Conservation (phyloP, 2,888 invertebrate species). For the Steinernema carpocapsae region DNA sequence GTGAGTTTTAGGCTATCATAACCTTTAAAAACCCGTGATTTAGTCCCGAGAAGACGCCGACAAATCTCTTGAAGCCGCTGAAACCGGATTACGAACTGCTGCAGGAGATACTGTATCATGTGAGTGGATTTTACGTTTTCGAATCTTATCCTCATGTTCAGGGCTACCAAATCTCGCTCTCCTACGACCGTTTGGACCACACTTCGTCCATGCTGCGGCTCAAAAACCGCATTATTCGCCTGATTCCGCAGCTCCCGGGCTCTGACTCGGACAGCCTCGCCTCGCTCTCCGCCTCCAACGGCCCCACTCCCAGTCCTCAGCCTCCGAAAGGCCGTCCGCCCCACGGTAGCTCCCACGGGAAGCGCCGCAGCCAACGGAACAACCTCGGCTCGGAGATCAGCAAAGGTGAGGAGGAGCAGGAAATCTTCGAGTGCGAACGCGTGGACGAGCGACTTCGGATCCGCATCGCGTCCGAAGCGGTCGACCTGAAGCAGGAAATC, state of each 20-base stretch:
- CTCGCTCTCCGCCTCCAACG: slow-evolving; percentile 10
- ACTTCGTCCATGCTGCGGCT: slow-evolving; percentile 48
- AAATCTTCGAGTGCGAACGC: background rate
- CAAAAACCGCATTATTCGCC: slow-evolving; percentile 37
- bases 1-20: too few relatives aligned
- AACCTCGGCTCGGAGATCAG: background rate
- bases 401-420: slow-evolving; percentile 17
- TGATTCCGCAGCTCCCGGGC: slow-evolving; percentile 36
- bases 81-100: slow-evolving; percentile 50
- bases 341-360: slow-evolving; percentile 6
- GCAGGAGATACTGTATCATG: slow-evolving; percentile 57
- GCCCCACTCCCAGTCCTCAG: background rate
- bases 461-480: slow-evolving; percentile 17
- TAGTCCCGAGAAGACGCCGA: slow-evolving; percentile 36
- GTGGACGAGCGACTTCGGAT: slow-evolving; percentile 15
- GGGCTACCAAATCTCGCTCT: slow-evolving; percentile 53
- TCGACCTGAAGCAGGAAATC: slow-evolving; percentile 15
- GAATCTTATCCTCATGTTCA: slow-evolving; percentile 28
- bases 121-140: slow-evolving; percentile 6
- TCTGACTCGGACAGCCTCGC: background rate
- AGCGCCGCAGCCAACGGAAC: background rate
- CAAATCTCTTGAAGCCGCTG: background rate
- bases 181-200: slow-evolving; percentile 54
- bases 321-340: slow-evolving; percentile 13
- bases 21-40: background rate